These are phyloP conservation scores for Dascyllus trimaculatus DNA, from an alignment of 2,113 vertebrate genomes.

Conservation along the genomic window DNA sequence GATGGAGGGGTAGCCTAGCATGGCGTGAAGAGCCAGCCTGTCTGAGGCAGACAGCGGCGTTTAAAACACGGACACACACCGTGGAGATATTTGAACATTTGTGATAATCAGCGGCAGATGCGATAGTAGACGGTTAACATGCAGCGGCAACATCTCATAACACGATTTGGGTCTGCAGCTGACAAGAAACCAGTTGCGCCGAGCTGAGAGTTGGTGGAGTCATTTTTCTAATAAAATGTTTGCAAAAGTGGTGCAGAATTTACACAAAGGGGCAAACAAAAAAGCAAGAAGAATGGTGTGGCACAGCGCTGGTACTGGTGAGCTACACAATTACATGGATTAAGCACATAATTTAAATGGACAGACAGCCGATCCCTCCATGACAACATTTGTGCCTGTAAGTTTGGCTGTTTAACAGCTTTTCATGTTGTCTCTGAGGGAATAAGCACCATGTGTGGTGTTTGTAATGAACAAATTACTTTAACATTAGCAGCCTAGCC, in stretches of 20 bases:
- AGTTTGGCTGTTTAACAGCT: neutral
- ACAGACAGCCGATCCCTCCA: slow-evolving; percentile 2
- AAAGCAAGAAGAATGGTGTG: neutral
- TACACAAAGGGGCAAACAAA: slow-evolving; percentile 35
- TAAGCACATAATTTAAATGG: slow-evolving; percentile 31
- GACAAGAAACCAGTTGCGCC: slow-evolving; percentile 40
- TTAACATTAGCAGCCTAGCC: too few relatives aligned
- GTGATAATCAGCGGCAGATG: slow-evolving; percentile 1
- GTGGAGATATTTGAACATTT: slow-evolving; percentile 22
- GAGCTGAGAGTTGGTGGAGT: neutral
- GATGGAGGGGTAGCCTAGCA: slow-evolving; percentile 65
- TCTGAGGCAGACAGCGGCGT: neutral
- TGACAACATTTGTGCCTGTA: neutral
- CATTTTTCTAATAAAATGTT: neutral
- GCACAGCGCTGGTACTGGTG: slow-evolving; percentile 15
- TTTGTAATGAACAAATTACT: too few relatives aligned
- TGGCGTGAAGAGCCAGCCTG: slow-evolving; percentile 46
- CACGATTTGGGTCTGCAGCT: neutral
- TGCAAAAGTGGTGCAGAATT: slow-evolving; percentile 13
- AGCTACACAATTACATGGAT: slow-evolving; percentile 22
- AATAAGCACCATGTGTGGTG: too few relatives aligned
- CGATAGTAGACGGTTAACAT: slow-evolving; percentile 23
- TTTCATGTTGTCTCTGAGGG: neutral
- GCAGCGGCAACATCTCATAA: neutral
- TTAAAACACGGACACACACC: slow-evolving; percentile 9